Percentiles rank a stretch among this genome's conserved stretches.
Conservation (phyloP, 2,113 vertebrate species). For the Emydocephalus ijimae region DNA sequence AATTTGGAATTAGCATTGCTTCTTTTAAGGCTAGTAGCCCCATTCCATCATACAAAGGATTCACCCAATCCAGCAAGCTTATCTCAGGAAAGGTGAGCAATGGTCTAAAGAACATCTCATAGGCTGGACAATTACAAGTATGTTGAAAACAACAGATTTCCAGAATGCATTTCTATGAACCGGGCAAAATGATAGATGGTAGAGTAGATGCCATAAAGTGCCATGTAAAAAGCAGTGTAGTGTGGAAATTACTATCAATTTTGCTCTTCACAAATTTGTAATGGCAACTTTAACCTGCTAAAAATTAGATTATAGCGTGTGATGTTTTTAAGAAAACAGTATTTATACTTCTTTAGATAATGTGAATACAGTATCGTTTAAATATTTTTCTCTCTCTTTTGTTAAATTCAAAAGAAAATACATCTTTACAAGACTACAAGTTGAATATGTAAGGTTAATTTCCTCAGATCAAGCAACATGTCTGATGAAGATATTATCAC, state of each 20-base stretch:
- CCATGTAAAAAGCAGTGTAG: background rate
- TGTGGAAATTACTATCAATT: background rate
- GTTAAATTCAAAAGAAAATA: background rate
- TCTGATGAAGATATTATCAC: constrained; percentile 66
- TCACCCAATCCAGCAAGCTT: background rate
- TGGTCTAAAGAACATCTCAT: background rate
- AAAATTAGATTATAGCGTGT: background rate
- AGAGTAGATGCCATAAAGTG: background rate
- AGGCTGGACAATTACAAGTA: background rate
- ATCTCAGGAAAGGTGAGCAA: background rate
- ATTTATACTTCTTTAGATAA: too few relatives aligned
- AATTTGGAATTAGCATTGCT: background rate
- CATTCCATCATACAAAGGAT: background rate
- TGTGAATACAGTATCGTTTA: background rate
- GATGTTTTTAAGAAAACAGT: background rate
- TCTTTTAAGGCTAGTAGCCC: background rate
- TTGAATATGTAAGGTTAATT: constrained; percentile 3
- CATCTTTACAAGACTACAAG: background rate
- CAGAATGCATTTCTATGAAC: background rate
- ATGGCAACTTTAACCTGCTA: background rate
- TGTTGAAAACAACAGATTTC: background rate
- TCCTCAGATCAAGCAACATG: constrained; percentile 38
- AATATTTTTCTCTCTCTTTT: background rate
- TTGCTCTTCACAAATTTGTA: background rate
- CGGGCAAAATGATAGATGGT: background rate